Percentiles rank a stretch among this genome's conserved stretches.
phyloP scores from a whole-genome alignment of 2,113 vertebrate genomes.

The Festucalex cinctus region DNA sequence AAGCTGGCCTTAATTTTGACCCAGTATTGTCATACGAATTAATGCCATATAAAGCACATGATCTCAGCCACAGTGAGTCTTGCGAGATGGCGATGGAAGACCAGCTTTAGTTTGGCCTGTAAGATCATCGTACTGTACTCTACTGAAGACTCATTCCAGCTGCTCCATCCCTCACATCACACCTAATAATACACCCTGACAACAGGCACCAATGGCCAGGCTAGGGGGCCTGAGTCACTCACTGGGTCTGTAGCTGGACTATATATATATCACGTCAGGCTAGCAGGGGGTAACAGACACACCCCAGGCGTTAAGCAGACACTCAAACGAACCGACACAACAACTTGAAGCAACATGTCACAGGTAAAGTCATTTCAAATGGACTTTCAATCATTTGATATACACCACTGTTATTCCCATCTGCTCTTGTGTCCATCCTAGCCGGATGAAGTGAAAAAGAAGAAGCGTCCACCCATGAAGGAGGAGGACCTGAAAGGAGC shows the following conservation, averaged over 20 bases:
- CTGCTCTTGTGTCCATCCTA: conserved; percentile 19
- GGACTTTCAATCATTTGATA: background rate
- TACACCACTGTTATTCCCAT: background rate
- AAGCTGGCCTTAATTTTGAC: no score
- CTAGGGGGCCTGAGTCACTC: conserved; percentile 38
- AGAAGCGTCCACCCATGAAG: conserved; percentile 91
- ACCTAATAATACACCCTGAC: conserved; percentile 76
- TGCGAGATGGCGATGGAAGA: conserved; percentile 9
- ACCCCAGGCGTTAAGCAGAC: conserved; percentile 10
- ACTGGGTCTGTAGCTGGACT: conserved; percentile 32
- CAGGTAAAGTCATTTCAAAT: conserved; percentile 72
- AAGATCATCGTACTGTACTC: conserved; percentile 33
- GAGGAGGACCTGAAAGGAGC: conserved; percentile 96
- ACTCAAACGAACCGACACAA: background rate
- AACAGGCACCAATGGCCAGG: conserved; percentile 51
- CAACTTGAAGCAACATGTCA: conserved; percentile 76
- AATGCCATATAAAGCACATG: conserved; percentile 8
- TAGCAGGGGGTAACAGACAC: conserved; percentile 18
- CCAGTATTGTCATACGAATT: no score
- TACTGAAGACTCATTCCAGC: conserved; percentile 46
- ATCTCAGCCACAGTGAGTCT: background rate
- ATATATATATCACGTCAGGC: conserved; percentile 55
- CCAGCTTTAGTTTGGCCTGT: conserved; percentile 55
- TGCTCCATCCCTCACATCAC: conserved; percentile 53
- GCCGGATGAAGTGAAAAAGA: conserved; percentile 81